Conservation (phyloP, 2,888 invertebrate species). For the Caenorhabditis imperialis region DNA sequence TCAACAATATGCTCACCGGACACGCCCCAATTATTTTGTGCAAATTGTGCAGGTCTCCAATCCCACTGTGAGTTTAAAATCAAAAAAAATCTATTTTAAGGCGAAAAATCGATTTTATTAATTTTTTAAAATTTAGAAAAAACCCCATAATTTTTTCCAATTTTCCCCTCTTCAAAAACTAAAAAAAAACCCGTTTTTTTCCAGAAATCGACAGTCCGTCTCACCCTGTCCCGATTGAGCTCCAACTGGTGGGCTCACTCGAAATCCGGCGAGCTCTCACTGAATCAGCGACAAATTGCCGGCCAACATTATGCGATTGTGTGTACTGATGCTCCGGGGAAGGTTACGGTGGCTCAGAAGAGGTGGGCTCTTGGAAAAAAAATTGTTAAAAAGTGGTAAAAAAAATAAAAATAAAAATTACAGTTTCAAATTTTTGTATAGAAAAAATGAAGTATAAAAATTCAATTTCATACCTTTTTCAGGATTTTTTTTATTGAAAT, state of each 20-base stretch:
- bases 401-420: too few relatives aligned
- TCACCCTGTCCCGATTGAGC: conserved; percentile 18
- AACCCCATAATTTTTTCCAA: not conserved
- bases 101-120: too few relatives aligned
- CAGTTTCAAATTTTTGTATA: too few relatives aligned
- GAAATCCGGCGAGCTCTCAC: conserved; percentile 25
- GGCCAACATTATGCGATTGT: conserved; percentile 50
- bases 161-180: conserved; percentile 2
- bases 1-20: conserved; percentile 68
- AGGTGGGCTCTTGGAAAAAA: conserved; percentile 39
- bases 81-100: too few relatives aligned
- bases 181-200: too few relatives aligned
- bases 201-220: conserved; percentile 46
- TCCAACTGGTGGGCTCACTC: conserved; percentile 50
- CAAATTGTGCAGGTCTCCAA: conserved; percentile 69
- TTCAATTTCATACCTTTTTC: too few relatives aligned
- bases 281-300: conserved; percentile 29
- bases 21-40: conserved; percentile 63
- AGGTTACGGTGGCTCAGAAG: conserved; percentile 60
- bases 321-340: conserved; percentile 67
- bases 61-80: conserved; percentile 67
- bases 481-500: too few relatives aligned
- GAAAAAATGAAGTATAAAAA: too few relatives aligned
- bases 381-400: too few relatives aligned
- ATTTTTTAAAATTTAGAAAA: not conserved